Base-by-base conservation (phyloP, 2,888 invertebrate species). In the Hemaris fuciformis region DNA sequence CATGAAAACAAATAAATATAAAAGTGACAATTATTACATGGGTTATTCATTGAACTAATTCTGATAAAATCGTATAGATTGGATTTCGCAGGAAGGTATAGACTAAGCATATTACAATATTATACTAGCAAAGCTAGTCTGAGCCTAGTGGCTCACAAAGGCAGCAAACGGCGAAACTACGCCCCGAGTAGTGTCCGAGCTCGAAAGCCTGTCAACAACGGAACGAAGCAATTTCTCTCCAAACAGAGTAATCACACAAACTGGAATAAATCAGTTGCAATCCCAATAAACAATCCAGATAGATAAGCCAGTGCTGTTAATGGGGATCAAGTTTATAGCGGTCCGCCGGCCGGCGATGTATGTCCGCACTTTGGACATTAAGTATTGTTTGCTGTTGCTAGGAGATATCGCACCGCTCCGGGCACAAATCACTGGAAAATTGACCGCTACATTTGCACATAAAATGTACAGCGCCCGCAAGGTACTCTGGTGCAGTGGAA, bases 281-380 rank as follows among this genome's bases (percentile, higher is more conserved):
- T 70, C 64, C 62, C 70, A 68, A 67, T 74, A 74, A 73, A 73
- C 67, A 66, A 69, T 48, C 27, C 56, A 57, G 59, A 25, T 59
- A 73, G 75, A 76, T 73, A 74, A 72, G 66, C 46, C 48, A 57
- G 41, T 43, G 27, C 69, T 72, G 71, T 71, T 69, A 73, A 70
- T 63, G 70, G 68, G 73, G 76, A 73, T 72, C 66, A 72, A 65
- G 65, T 77, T 79, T 78, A 79, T 73, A 72, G 64, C 70, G 75
- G 74, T 72, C n/a, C 60, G 53, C 63, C 38, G 45, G 67, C 62
- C 66, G 66, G 65, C 67, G 63, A 73, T 63, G 53, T 53, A 53
- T 18, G 27, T 6, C 46, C 60, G 45, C 43, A 66, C 22, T 57
- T 4, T 20, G 38, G n/a, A 41, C 58, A 43, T 43, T 23, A 18